Base-by-base conservation (phyloP, 2,113 vertebrate genomes). In the Nothocercus nigrocapillus region DNA sequence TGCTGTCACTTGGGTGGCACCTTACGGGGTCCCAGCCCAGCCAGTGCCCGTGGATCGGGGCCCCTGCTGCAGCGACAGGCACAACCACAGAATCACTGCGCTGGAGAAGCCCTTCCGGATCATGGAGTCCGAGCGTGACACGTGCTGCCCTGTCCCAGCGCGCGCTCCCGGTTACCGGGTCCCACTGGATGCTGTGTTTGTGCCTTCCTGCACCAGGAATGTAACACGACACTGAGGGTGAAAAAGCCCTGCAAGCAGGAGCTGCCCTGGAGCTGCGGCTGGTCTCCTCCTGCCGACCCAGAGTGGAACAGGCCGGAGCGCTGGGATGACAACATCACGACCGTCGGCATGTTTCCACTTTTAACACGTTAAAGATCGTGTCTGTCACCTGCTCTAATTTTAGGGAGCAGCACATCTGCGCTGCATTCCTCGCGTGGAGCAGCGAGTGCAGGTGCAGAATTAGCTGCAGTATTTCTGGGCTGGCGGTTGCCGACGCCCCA, bases 371-470 rank as follows among this genome's bases (percentile, higher is more conserved):
- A 13, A 34, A 38, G 89, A 44, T 45, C 49, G 0, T 6, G 94
- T 95, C 96, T 97, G 84, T 68, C 53, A 88, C 88, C 83, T 67
- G 77, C 82, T 64, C 77, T 94, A 97, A 97, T 90, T 97, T 96
- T 95, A 93, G 96, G 82, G 15, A 1, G 13, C 2, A 21, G 8
- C 28, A 22, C 28, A 22, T 42, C 72, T 7, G 64, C 24, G 0
- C 73, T 5, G 93, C 2, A 83, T 91, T 62, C 88, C 93, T 30
- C 3, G 28, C 58, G 3, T 14, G 62, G 85, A 45, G 32, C 77
- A 20, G 63, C 11, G 90, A 40, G 61, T 6, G 74, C 93, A 93
- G 94, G 95, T 96, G 88, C 95, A 97, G 97, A 97, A 96, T 97
- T 97, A 97, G 96, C 34, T 0, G 5, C 1, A 40, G 77, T 97